Evolutionary conservation across 1,140 invertebrate genomes (phyloP).

Genomic region (Melanaphis sacchari): DNA sequence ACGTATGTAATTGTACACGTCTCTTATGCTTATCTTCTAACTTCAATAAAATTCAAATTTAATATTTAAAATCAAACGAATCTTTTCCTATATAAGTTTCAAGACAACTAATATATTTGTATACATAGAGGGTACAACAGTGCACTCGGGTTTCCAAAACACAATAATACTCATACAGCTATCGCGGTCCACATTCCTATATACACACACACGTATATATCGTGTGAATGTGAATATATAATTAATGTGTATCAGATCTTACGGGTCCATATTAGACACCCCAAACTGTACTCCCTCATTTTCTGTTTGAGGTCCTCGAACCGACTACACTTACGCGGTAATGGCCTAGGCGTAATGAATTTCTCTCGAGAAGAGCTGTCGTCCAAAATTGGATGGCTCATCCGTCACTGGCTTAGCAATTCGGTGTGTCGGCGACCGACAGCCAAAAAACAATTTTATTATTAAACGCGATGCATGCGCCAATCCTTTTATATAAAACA

Average conservation of each 20-base stretch:
- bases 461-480: not conserved
- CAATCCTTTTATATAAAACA: constrained; percentile 12
- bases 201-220: not conserved
- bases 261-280: no score
- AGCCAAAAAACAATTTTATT: constrained; percentile 39
- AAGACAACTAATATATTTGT: not conserved
- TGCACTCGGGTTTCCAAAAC: not conserved
- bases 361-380: constrained; percentile 31
- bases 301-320: not conserved
- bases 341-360: constrained; percentile 48
- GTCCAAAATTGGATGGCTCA: constrained; percentile 27
- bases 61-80: not conserved
- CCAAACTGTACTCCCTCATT: not conserved
- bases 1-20: not conserved
- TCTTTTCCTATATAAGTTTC: not conserved
- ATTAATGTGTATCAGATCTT: constrained; percentile 14
- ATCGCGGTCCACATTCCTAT: not conserved
- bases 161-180: not conserved
- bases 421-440: constrained; percentile 1
- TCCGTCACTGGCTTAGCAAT: constrained; percentile 40
- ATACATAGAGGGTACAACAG: not conserved
- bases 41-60: not conserved
- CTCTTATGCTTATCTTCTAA: not conserved
- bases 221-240: not conserved
- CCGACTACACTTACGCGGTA: not conserved